Evolutionary conservation across 1,140 invertebrate genomes (phyloP).

Genomic region (Cydia pomonella): DNA sequence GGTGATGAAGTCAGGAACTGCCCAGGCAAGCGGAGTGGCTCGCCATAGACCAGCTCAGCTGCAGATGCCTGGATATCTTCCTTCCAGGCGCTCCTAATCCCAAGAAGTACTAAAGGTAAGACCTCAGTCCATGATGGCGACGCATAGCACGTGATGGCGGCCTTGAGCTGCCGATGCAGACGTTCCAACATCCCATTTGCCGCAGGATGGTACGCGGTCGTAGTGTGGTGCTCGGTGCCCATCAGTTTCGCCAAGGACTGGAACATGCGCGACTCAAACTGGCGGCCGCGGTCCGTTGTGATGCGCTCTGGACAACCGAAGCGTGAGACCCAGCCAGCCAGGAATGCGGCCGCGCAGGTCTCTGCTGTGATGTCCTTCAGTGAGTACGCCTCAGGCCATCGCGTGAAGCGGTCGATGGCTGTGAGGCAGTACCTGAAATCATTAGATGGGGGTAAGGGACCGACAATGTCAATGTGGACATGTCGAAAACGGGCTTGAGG

Average conservation of each 20-base stretch:
- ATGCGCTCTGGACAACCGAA: no score
- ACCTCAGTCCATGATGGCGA: slow-evolving; percentile 53
- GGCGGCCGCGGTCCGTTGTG: no score
- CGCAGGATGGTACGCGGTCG: slow-evolving; percentile 66
- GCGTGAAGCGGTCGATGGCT: slow-evolving; percentile 41
- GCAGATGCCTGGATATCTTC: slow-evolving; percentile 47
- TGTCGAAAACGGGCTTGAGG: slow-evolving; percentile 34
- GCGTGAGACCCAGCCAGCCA: no score
- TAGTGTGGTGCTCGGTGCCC: slow-evolving; percentile 46
- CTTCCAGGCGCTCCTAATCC: slow-evolving; percentile 48
- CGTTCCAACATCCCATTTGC: slow-evolving; percentile 48
- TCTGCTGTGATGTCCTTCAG: no score
- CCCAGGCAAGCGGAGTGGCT: no score
- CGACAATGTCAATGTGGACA: slow-evolving; percentile 39
- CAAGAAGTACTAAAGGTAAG: slow-evolving; percentile 70
- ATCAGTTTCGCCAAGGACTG: slow-evolving; percentile 40
- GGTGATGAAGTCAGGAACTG: no score
- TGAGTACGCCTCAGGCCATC: slow-evolving; percentile 42
- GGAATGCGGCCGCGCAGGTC: no score
- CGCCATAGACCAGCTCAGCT: no score
- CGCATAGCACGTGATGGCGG: slow-evolving; percentile 49
- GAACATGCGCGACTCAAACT: no score
- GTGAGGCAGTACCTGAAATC: slow-evolving; percentile 31
- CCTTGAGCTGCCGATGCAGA: slow-evolving; percentile 51
- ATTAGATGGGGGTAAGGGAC: slow-evolving; percentile 34